Evolutionary conservation across 2,888 invertebrate genomes (phyloP).

Genomic region (Ypsolopha scabrella): DNA sequence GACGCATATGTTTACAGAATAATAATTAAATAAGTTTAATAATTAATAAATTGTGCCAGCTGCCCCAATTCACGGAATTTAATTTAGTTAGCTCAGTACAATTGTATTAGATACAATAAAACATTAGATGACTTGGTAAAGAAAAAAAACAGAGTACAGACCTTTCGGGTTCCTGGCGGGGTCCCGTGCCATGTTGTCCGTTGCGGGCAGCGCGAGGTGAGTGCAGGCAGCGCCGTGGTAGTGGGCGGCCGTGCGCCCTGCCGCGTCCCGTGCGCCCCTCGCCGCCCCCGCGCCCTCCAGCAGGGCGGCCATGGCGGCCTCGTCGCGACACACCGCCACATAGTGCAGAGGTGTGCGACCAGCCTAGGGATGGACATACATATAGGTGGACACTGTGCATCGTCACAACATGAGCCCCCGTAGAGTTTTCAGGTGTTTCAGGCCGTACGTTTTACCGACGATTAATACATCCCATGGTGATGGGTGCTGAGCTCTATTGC

Average conservation of each 20-base stretch:
- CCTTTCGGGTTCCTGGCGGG: conserved; percentile 37
- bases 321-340: conserved; percentile 81
- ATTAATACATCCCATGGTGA: too few relatives aligned
- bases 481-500: too few relatives aligned
- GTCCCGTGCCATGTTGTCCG: conserved; percentile 37
- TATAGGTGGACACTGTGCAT: too few relatives aligned
- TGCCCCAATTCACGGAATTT: too few relatives aligned
- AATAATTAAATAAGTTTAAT: too few relatives aligned
- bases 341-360: conserved; percentile 86
- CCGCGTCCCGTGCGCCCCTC: conserved; percentile 84
- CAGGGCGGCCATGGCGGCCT: conserved; percentile 78
- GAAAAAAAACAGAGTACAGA: conserved; percentile 20
- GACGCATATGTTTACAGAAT: too few relatives aligned
- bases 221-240: conserved; percentile 36
- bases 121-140: not conserved
- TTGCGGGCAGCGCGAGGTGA: conserved; percentile 39
- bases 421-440: too few relatives aligned
- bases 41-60: too few relatives aligned
- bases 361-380: conserved; percentile 23
- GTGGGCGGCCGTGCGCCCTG: conserved; percentile 51
- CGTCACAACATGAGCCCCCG: too few relatives aligned
- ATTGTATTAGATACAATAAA: too few relatives aligned
- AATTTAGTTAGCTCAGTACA: too few relatives aligned
- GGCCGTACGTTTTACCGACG: too few relatives aligned
- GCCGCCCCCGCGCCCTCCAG: conserved; percentile 86